Conservation (phyloP, 2,797 vertebrate species). For the Synaphobranchus kaupii region DNA sequence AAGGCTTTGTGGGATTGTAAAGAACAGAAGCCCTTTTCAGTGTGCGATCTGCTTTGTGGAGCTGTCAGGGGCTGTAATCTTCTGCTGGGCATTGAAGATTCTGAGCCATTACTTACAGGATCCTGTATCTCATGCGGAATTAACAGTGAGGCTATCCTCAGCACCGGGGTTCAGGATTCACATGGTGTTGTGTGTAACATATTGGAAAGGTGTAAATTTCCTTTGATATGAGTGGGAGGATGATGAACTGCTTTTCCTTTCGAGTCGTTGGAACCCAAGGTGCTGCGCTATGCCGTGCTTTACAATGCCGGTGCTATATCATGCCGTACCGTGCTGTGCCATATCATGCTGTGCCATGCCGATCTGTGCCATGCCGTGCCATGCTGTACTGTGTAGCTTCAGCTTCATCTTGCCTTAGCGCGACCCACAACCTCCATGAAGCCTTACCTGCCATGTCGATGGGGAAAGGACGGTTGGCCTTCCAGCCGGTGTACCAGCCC, state of each 20-base stretch:
- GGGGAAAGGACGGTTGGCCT: constrained; percentile 92
- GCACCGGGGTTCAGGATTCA: not conserved
- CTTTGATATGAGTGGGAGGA: not conserved
- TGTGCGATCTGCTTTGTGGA: not conserved
- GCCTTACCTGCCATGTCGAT: constrained; percentile 96
- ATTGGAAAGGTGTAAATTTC: not conserved
- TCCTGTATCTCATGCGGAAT: not conserved
- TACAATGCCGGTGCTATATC: too few relatives aligned
- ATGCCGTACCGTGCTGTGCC: too few relatives aligned
- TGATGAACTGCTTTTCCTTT: not conserved
- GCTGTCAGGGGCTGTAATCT: constrained; percentile 26
- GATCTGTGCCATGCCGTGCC: too few relatives aligned
- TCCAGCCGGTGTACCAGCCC: constrained; percentile 98
- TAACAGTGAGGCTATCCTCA: not conserved
- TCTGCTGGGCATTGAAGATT: not conserved
- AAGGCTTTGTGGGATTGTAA: constrained; percentile 3
- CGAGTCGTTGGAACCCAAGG: not conserved
- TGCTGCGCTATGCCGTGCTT: not conserved
- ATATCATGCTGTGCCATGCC: too few relatives aligned
- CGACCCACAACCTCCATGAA: not conserved
- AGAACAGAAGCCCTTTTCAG: not conserved
- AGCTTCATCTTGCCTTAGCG: not conserved
- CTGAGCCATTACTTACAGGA: constrained; percentile 1
- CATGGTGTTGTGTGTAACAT: not conserved
- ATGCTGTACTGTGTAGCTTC: not conserved